Conservation (phyloP, 2,113 vertebrate genomes). For the Gila orcuttii region DNA sequence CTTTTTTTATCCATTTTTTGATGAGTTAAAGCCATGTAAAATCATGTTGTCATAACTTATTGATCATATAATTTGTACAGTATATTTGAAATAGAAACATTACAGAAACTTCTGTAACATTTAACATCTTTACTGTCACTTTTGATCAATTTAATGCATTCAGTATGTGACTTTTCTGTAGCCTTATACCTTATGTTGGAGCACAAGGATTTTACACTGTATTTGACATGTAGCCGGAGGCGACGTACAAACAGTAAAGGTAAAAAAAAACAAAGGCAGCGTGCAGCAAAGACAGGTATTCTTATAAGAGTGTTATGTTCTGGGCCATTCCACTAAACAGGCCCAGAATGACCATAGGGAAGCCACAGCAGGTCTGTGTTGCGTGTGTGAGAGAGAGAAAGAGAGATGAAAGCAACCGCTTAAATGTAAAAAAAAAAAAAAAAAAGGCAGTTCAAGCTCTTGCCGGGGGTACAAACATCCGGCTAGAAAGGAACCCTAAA, state of each 20-base stretch:
- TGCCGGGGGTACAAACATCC: constrained; percentile 75
- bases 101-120: too few relatives aligned
- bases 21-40: too few relatives aligned
- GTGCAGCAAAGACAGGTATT: constrained; percentile 20
- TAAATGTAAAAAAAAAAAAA: constrained; percentile 43
- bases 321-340: constrained; percentile 24
- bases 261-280: constrained; percentile 21
- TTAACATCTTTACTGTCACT: too few relatives aligned
- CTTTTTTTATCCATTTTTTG: too few relatives aligned
- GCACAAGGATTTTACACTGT: background rate
- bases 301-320: background rate
- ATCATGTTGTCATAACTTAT: too few relatives aligned
- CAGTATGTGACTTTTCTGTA: background rate
- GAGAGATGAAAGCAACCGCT: constrained; percentile 41
- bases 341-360: constrained; percentile 9
- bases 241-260: constrained; percentile 6
- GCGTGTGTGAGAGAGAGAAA: constrained; percentile 8
- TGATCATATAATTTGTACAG: too few relatives aligned
- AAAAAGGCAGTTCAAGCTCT: constrained; percentile 29
- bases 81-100: too few relatives aligned
- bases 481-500: constrained; percentile 81
- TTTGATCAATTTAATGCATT: too few relatives aligned
- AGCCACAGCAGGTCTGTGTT: constrained; percentile 30
- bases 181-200: background rate
- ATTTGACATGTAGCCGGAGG: constrained; percentile 28